Conservation (phyloP, 2,113 vertebrate genomes). For the Perca fluviatilis region DNA sequence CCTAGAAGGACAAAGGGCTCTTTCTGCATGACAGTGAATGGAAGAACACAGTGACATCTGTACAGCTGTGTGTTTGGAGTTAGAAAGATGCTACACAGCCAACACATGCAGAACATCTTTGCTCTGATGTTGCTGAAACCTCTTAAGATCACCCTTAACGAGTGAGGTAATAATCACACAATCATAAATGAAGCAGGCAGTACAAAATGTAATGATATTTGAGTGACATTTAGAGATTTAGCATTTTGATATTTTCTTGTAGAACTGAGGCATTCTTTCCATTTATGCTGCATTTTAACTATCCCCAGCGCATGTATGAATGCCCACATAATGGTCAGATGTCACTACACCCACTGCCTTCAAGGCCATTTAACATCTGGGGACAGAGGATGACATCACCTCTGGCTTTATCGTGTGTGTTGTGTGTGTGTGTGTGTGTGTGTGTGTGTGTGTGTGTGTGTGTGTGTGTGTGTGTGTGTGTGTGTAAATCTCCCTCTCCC, state of each 20-base stretch:
- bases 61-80: conserved; percentile 39
- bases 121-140: neutral
- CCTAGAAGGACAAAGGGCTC: conserved; percentile 55
- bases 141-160: neutral
- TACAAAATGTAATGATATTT: neutral
- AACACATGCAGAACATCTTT: neutral
- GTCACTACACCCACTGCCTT: conserved; percentile 38
- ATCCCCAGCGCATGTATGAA: neutral
- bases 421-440: conserved; percentile 7
- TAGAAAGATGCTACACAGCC: neutral
- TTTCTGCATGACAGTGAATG: conserved; percentile 58
- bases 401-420: conserved; percentile 20
- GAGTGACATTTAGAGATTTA: conserved; percentile 6
- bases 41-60: conserved; percentile 54
- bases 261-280: neutral
- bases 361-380: conserved; percentile 44
- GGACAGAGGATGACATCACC: conserved; percentile 65
- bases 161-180: neutral
- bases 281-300: conserved; percentile 6
- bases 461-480: conserved; percentile 13
- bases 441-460: conserved; percentile 12
- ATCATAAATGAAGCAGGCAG: neutral
- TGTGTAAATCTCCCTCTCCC: conserved; percentile 17
- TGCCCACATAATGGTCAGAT: conserved; percentile 14
- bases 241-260: conserved; percentile 7